These are phyloP conservation scores for Steromphala cineraria DNA, from an alignment of 2,888 invertebrate genomes.

Conservation along the genomic window DNA sequence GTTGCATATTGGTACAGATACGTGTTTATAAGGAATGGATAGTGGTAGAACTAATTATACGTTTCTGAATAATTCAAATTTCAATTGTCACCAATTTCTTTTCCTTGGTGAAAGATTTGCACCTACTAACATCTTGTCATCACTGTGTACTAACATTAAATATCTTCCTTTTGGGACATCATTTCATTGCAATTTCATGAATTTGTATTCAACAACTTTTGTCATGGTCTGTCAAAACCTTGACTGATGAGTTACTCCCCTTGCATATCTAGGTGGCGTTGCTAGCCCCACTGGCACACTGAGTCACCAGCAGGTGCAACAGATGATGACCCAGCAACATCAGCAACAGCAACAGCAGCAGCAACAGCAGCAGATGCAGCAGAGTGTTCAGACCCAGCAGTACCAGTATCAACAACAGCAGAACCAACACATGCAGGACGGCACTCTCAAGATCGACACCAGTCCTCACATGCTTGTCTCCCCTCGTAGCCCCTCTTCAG, in stretches of 20 bases:
- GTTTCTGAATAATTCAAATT: too few species aligned
- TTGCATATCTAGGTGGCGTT: conserved; percentile 29
- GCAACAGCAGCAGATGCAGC: conserved; percentile 43
- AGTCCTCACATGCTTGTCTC: conserved; percentile 46
- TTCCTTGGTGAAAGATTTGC: too few species aligned
- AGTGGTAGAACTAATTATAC: too few species aligned
- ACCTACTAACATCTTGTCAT: too few species aligned
- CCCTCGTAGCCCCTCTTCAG: conserved; percentile 60
- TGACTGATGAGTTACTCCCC: not conserved
- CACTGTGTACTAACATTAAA: too few species aligned
- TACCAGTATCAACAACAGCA: conserved; percentile 36
- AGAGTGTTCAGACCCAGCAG: conserved; percentile 48
- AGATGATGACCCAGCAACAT: conserved; percentile 29
- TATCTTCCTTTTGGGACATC: too few species aligned
- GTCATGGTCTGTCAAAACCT: not conserved
- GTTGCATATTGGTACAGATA: too few species aligned
- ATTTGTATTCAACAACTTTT: not conserved
- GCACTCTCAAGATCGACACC: conserved; percentile 65
- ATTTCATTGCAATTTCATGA: too few species aligned
- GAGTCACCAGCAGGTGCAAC: conserved; percentile 16
- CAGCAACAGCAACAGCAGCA: conserved; percentile 42
- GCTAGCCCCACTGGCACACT: conserved; percentile 39
- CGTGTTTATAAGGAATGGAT: too few species aligned
- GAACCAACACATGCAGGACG: conserved; percentile 35
- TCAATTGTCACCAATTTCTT: too few species aligned